Base-by-base conservation (phyloP, 2,888 invertebrate genomes). In the Hydrotaea cyrtoneurina region DNA sequence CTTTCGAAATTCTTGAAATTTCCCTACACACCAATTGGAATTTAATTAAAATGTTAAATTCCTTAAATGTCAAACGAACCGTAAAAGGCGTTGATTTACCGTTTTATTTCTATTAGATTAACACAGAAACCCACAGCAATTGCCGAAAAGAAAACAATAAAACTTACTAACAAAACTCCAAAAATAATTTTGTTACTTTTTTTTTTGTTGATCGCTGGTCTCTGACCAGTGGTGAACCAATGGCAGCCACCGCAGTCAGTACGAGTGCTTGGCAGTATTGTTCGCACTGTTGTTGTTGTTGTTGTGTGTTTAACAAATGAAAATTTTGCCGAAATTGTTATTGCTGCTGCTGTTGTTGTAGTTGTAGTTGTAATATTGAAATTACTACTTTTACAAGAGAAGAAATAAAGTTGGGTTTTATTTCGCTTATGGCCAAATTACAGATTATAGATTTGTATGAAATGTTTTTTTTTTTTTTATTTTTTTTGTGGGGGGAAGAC, bases 31-130 rank as follows among this genome's bases (percentile, higher is more conserved):
- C 11, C 69, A 69, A 46, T 69, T 46, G 23, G 10, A 43, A 69
- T 69, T 81, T 85, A 85, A 85, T 85, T 85, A 85, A 85, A 82
- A 85, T 77, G 85, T 85, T 85, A 55, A 77, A 85, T 69, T 79
- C 46, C 26, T 46, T 57, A 71, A 82, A 82, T 85, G 85, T 80
- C 85, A 82, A 85, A 82, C 36, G 55, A 62, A 62, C 85, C 77
- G 77, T 85, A 85, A 76, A 85, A 85, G 85, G 85, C 82, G 85
- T 82, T 80, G 82, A 82, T 85, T 85, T 85, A 85, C 85, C 82
- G 85, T 85, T 85, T 82, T 82, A 82, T 84, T 81, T 84, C 82
- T 77, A 85, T 85, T 85, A 80, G 71, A 55, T 72, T 81, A 64
- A 62, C 64, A 66, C 62, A 75, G 39, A 39, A 80, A 50, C 53